Base-by-base conservation (phyloP, 2,888 invertebrate species). In the Parapristionchus giblindavisi region DNA sequence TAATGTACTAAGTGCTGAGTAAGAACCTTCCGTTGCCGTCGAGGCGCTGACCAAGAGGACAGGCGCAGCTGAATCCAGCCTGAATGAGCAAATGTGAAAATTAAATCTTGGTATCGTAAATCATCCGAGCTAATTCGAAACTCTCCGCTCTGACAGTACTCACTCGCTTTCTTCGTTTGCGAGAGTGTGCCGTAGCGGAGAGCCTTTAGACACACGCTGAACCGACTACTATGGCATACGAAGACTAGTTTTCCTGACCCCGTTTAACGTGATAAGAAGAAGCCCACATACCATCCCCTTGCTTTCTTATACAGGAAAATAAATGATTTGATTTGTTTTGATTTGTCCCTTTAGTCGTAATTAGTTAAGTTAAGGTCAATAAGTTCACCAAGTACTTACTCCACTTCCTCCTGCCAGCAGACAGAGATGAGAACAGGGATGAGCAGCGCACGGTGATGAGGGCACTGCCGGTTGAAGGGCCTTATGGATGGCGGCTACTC, bases 401-500 rank as follows among this genome's bases (percentile, higher is more conserved):
- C 8, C 70, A 51, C 38, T 52, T 27, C 38, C 34, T 14, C 40
- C 91, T 0, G 95, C 95, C 70, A 98, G 90, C 34, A 99, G 90
- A 88, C 98, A 99, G 3, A 98, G 90, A 87, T 99, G 97, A 83
- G 93, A 93, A 87, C 98, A 99, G 0, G 91, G 90, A 0, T 92
- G 90, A 52, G 91, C 91, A 21, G 89, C 90, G 89, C 98, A 98
- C 0, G 96, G 95, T 82, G 91, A 91, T n/a, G 76, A 76, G 51
- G 77, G 77, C 34, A 80, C 87, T 32, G 82, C 76, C 3, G 96
- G 96, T 89, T 99, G 99, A 66, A 97, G 90, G 0, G 95, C 94
- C 0, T 95, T 94, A 89, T 98, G 98, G 84, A 95, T 94, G 0
- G 96, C 95, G 86, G 95, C 95, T 78, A 99, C 94, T 11, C 96